phyloP scores from a whole-genome alignment of 1,140 invertebrate genomes.

The Pseudomyrmex cubaensis region DNA sequence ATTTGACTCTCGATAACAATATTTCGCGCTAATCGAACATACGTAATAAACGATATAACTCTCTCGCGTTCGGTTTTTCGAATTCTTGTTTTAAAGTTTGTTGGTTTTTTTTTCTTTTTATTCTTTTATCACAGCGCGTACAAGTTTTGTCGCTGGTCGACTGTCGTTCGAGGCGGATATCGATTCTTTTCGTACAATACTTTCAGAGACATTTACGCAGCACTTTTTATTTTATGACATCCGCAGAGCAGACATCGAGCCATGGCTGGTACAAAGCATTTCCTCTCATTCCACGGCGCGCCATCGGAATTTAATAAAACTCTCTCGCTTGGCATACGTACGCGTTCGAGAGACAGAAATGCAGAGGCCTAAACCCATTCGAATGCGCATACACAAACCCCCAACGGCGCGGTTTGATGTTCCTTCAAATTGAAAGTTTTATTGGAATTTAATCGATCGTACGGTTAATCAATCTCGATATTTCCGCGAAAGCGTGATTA shows the following conservation, averaged over 20 bases:
- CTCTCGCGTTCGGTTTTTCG: too few relatives aligned
- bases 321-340: slow-evolving; percentile 55
- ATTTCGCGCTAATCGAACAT: neutral
- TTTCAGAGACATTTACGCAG: slow-evolving; percentile 50
- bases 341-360: slow-evolving; percentile 59
- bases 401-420: neutral
- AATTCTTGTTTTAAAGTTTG: too few relatives aligned
- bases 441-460: slow-evolving; percentile 56
- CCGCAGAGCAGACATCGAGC: slow-evolving; percentile 52
- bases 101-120: neutral
- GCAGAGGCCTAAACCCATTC: slow-evolving; percentile 55
- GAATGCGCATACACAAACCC: slow-evolving; percentile 40
- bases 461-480: neutral
- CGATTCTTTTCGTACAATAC: slow-evolving; percentile 60
- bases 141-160: slow-evolving; percentile 22
- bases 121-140: neutral
- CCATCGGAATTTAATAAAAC: slow-evolving; percentile 75
- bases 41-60: neutral
- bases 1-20: slow-evolving; percentile 13
- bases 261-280: slow-evolving; percentile 65
- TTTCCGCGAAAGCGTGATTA: slow-evolving; percentile 24
- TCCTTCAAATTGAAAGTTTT: slow-evolving; percentile 41
- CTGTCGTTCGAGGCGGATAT: slow-evolving; percentile 5
- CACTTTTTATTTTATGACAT: slow-evolving; percentile 67
- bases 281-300: slow-evolving; percentile 66